phyloP scores from a whole-genome alignment of 2,797 vertebrate genomes.

The Oryzias dopingdopingensis region DNA sequence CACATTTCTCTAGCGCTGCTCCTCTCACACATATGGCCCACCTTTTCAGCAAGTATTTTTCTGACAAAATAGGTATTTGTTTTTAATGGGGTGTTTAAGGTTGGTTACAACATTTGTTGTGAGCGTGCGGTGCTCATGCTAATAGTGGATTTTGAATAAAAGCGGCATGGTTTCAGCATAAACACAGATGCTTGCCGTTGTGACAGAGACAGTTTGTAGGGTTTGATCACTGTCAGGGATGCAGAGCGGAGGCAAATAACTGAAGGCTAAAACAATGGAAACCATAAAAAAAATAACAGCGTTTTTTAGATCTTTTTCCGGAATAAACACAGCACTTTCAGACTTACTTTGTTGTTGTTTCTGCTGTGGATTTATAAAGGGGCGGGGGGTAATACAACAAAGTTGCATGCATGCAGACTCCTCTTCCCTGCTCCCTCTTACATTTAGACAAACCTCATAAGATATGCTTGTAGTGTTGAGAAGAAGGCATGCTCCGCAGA shows the following conservation, averaged over 20 bases:
- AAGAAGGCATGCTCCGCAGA: conserved; percentile 88
- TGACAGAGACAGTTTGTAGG: conserved; percentile 50
- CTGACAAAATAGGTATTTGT: conserved; percentile 60
- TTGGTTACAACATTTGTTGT: conserved; percentile 56
- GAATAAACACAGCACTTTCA: conserved; percentile 22
- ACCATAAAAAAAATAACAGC: conserved; percentile 49
- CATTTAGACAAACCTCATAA: conserved; percentile 80
- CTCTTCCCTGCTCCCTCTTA: conserved; percentile 59
- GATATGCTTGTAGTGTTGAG: conserved; percentile 84
- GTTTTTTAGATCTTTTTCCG: conserved; percentile 35
- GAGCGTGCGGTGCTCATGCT: conserved; percentile 26
- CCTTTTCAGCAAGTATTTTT: conserved; percentile 40
- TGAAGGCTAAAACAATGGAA: conserved; percentile 44
- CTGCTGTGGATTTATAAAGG: conserved; percentile 39
- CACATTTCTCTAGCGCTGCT: conserved; percentile 22
- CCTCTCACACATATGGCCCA: conserved; percentile 46
- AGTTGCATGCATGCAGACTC: conserved; percentile 51
- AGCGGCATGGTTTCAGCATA: conserved; percentile 39
- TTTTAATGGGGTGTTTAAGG: conserved; percentile 43
- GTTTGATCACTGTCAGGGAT: conserved; percentile 56
- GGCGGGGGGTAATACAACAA: conserved; percentile 9
- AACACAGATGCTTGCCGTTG: conserved; percentile 57
- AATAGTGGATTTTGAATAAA: conserved; percentile 40
- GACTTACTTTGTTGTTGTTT: conserved; percentile 39
- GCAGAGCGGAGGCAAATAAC: conserved; percentile 33